A percentile compares a stretch with the other conserved stretches of the same genome.
Conservation (phyloP, 2,113 vertebrate genomes). For the Toxostoma redivivum region DNA sequence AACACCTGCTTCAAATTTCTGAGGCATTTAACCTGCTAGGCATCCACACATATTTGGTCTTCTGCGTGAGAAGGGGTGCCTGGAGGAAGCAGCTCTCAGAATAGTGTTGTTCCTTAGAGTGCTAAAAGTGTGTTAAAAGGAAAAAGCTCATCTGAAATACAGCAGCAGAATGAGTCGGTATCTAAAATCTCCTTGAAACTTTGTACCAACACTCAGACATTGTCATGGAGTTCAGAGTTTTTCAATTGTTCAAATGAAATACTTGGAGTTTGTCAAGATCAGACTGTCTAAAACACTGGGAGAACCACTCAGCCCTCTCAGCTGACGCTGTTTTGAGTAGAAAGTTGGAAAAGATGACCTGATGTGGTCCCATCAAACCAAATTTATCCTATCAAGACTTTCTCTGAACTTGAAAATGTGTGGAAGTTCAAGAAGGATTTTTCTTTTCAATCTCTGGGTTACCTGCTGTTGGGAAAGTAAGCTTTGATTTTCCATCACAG, state of each 20-base stretch:
- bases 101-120: neutral
- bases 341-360: neutral
- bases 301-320: neutral
- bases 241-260: neutral
- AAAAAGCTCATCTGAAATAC: neutral
- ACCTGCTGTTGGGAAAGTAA: neutral
- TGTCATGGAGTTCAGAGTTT: neutral
- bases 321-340: neutral
- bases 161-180: neutral
- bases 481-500: neutral
- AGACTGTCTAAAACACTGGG: neutral
- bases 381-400: neutral
- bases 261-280: neutral
- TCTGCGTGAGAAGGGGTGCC: neutral
- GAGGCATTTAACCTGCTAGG: neutral
- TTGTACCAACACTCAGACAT: neutral
- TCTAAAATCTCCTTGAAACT: neutral
- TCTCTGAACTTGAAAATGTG: neutral
- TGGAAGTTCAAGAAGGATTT: neutral
- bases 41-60: neutral
- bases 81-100: neutral
- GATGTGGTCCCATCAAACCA: neutral
- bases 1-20: neutral
- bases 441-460: neutral
- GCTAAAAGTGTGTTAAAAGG: neutral